phyloP scores from a whole-genome alignment of 1,140 invertebrate genomes.

The Theocolax elegans region DNA sequence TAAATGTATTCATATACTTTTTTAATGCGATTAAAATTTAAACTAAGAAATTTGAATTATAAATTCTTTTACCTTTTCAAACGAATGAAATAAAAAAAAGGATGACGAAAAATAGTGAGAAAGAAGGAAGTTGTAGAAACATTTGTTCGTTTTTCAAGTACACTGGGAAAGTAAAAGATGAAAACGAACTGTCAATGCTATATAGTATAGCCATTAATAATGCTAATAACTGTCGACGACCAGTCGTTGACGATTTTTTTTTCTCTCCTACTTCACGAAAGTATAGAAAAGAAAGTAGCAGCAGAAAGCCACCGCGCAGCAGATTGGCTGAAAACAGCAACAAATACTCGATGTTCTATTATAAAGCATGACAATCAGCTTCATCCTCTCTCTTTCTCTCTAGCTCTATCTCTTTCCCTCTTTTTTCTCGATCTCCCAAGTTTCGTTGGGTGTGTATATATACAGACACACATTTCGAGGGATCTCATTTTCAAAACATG shows the following conservation, averaged over 20 bases:
- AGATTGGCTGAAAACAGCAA: constrained; percentile 64
- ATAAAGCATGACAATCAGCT: constrained; percentile 53
- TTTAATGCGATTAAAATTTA: no score
- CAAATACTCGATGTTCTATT: constrained; percentile 57
- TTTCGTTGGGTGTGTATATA: background rate
- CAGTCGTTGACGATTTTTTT: constrained; percentile 45
- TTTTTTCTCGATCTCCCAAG: background rate
- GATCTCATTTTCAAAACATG: constrained; percentile 66
- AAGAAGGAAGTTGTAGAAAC: no score
- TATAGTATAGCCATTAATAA: constrained; percentile 64
- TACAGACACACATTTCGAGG: constrained; percentile 1
- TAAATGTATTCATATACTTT: no score
- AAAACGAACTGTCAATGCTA: constrained; percentile 38
- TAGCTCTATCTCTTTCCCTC: background rate
- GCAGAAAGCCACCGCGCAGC: constrained; percentile 48
- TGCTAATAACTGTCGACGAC: constrained; percentile 62
- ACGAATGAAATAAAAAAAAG: no score
- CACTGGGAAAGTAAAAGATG: background rate
- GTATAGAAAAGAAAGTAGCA: constrained; percentile 43
- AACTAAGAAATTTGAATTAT: no score
- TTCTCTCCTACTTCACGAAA: background rate
- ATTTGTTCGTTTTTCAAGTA: no score
- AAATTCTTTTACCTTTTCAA: no score
- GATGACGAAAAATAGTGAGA: no score
- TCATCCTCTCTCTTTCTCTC: constrained; percentile 28